Evolutionary conservation across 2,113 vertebrate genomes (phyloP).

Genomic region (Sprattus sprattus): DNA sequence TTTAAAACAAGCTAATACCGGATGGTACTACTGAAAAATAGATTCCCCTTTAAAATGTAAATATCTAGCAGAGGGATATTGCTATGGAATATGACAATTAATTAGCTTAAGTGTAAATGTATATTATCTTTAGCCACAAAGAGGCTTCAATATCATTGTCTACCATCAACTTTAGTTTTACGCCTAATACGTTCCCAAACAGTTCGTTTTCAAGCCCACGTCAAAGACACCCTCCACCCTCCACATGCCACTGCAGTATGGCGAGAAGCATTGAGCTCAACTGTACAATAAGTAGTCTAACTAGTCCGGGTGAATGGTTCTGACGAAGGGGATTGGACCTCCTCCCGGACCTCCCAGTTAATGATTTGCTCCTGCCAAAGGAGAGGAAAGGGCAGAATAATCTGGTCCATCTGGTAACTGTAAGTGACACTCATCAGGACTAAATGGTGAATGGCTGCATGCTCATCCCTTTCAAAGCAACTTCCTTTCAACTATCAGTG

Average conservation of each 20-base stretch:
- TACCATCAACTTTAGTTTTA: neutral
- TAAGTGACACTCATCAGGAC: conserved; percentile 34
- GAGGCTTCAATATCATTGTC: neutral
- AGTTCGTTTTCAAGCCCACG: neutral
- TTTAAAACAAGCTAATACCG: too few relatives aligned
- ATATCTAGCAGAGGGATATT: too few relatives aligned
- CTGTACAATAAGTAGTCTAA: neutral
- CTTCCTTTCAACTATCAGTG: conserved; percentile 7
- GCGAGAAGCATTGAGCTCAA: neutral
- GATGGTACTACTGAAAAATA: too few relatives aligned
- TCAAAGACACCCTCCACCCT: neutral
- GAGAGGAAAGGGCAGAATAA: conserved; percentile 24
- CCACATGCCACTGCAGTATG: neutral
- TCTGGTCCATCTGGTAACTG: conserved; percentile 37
- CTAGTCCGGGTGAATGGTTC: conserved; percentile 2
- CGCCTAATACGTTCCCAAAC: neutral
- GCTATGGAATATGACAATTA: too few relatives aligned
- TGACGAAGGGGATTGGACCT: conserved; percentile 9
- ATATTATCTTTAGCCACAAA: neutral
- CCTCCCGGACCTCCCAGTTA: conserved; percentile 14
- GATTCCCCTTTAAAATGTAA: too few relatives aligned
- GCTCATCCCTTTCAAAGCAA: conserved; percentile 38
- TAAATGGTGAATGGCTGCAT: conserved; percentile 32
- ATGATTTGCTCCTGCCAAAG: conserved; percentile 19
- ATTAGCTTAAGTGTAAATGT: too few relatives aligned